Base-by-base conservation (phyloP, 2,797 vertebrate genomes). In the Phataginus tetradactyla region DNA sequence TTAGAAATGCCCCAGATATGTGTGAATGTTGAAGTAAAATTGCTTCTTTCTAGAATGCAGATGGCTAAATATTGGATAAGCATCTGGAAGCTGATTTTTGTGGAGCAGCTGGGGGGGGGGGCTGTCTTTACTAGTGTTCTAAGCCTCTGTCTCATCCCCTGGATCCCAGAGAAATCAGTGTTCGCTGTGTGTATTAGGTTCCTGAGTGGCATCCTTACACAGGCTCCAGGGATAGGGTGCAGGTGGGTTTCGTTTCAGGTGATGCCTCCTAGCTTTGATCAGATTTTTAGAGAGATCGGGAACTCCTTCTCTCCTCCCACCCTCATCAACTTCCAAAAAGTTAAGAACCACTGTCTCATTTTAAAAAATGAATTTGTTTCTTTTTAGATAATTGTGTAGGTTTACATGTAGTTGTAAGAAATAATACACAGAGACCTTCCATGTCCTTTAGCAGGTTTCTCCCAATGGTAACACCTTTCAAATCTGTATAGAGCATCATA, bases 1-100 rank as follows among this genome's bases (percentile, higher is more conserved):
- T 90, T 59, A 53, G 49, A 96, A 96, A 92, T 92, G 77, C 96
- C 90, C 53, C 3, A 25, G 90, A 78, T 72, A 25, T 3, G 29
- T 77, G 80, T 49, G 95, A 83, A 57, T 4, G 34, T 45, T 37
- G 75, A 57, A 55, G 55, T 72, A 85, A 96, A 90, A 92, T 74
- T 95, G 77, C 68, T 18, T 37, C 80, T 85, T 92, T 93, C 87
- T 90, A 49, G 69, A 61, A 21, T 49, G 91, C 72, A 78, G 81
- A 84, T 20, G 32, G 71, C 80, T 79, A 55, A 3, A 34, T 86
- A 89, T 95, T 57, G 87, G 71, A 32, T 87, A 64, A 68, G 74
- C 25, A 29, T 63, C 39, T 63, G 59, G 87, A 92, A 87, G 75
- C 69, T 84, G 94, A 21, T 37, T 94, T 91, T 75, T 61, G 27